Conservation (phyloP, 2,797 vertebrate genomes). For the Gallinago nigripennis region DNA sequence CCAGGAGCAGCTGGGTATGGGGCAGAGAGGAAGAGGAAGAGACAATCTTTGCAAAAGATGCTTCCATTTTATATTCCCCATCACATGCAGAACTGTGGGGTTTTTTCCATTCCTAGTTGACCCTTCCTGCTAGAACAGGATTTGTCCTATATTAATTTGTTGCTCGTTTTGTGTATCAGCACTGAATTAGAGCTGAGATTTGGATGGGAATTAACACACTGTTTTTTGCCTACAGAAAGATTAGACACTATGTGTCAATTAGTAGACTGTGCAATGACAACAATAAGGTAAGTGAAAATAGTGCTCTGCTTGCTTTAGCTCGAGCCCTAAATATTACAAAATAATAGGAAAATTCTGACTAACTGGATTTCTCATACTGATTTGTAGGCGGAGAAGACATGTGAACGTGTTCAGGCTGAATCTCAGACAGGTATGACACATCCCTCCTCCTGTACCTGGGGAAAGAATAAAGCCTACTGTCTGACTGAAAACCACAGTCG, state of each 20-base stretch:
- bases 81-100: neutral
- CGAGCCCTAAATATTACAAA: neutral
- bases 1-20: neutral
- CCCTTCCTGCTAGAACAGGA: neutral
- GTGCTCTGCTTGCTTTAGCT: neutral
- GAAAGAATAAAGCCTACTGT: neutral
- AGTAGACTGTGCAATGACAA: slow-evolving; percentile 93
- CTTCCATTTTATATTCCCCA: neutral
- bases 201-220: slow-evolving; percentile 48
- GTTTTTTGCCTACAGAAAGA: slow-evolving; percentile 87
- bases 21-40: neutral
- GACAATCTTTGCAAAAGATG: neutral
- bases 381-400: slow-evolving; percentile 86
- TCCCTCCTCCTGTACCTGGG: neutral
- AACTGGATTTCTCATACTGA: slow-evolving; percentile 38
- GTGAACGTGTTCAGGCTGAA: slow-evolving; percentile 90
- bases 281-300: slow-evolving; percentile 87
- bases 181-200: neutral
- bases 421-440: slow-evolving; percentile 88
- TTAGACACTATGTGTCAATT: slow-evolving; percentile 99
- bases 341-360: slow-evolving; percentile 11
- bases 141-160: neutral
- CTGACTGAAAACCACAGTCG: neutral
- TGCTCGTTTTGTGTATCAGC: neutral
- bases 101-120: neutral